Base-by-base conservation (phyloP, 1,140 invertebrate genomes). In the Bombus vancouverensis region DNA sequence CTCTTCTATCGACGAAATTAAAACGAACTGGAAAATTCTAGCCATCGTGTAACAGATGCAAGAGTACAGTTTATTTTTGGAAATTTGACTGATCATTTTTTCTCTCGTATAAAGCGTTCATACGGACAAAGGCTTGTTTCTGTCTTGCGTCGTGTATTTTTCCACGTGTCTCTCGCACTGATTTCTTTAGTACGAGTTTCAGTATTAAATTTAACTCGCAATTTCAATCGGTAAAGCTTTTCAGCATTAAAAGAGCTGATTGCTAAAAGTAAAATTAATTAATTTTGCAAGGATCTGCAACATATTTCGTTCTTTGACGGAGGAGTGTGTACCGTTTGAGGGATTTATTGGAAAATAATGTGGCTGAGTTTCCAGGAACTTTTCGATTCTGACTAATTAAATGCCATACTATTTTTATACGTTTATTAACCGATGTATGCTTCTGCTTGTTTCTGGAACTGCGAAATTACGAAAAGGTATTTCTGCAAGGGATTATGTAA, bases 401-500 rank as follows among this genome's bases (percentile, higher is more conserved):
- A 72, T n/a, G 1, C 39, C 25, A 2, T n/a, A 8, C 1, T 8
- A 12, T 37, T n/a, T 65, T 62, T 13, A 18, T 59, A 42, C 13
- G 28, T 42, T 77, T 65, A 65, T 42, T 78, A 78, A 65, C 39
- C 28, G 18, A 78, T n/a, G 75, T 5, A 12, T 32, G 44, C 25
- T 22, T 70, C 42, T 22, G 32, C 44, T 80, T 80, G 65, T 70
- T 80, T 47, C 25, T 2, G 25, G 0, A 53, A 18, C n/a, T 22
- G 42, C 28, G n/a, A 28, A 68, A 70, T 70, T 37, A 32, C 25
- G 18, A 25, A n/a, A 53, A 70, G 65, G 32, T n/a, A 47, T 80
- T 70, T 39, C 65, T 18, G 44, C 39, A 34, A 47, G 77, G 65
- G 47, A 79, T 79, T 79, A 72, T 62, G 68, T 10, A 62, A 73